Conservation (phyloP, 2,888 invertebrate genomes). For the Aporophyla nigra region DNA sequence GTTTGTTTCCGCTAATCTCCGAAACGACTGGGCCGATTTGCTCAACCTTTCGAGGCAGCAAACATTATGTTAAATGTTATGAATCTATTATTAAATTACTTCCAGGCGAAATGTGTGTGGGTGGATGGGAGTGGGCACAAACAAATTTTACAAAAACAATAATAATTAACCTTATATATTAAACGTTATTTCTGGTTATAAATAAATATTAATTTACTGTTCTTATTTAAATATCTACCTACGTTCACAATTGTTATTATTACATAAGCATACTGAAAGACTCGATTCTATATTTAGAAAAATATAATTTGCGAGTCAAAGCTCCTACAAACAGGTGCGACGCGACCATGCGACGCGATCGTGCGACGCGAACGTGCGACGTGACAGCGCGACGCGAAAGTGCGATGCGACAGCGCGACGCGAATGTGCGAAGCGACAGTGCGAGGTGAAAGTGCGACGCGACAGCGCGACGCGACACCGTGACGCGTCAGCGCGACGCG, state of each 20-base stretch:
- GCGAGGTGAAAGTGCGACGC: too few species aligned
- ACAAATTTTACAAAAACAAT: conserved; percentile 2
- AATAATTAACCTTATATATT: not conserved
- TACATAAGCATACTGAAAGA: not conserved
- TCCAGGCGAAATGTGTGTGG: not conserved
- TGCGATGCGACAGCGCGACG: too few species aligned
- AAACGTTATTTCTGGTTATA: not conserved
- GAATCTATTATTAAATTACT: not conserved
- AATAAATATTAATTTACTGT: not conserved
- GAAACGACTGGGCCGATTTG: too few species aligned
- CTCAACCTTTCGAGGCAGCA: rapidly evolving
- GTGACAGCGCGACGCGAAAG: too few species aligned
- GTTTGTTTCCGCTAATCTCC: too few species aligned
- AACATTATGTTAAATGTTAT: not conserved
- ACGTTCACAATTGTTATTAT: not conserved
- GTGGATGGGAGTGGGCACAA: not conserved
- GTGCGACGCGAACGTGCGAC: too few species aligned
- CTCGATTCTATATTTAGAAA: not conserved
- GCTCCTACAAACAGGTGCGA: too few species aligned
- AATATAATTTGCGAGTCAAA: not conserved
- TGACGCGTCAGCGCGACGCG: too few species aligned
- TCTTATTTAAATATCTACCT: not conserved
- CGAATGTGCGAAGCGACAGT: too few species aligned
- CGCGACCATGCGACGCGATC: too few species aligned
- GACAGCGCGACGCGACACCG: too few species aligned